Evolutionary conservation across 2,888 invertebrate species (phyloP), one percentile per base, ranked within the genome.

Genomic region (Sisyra terminalis): DNA sequence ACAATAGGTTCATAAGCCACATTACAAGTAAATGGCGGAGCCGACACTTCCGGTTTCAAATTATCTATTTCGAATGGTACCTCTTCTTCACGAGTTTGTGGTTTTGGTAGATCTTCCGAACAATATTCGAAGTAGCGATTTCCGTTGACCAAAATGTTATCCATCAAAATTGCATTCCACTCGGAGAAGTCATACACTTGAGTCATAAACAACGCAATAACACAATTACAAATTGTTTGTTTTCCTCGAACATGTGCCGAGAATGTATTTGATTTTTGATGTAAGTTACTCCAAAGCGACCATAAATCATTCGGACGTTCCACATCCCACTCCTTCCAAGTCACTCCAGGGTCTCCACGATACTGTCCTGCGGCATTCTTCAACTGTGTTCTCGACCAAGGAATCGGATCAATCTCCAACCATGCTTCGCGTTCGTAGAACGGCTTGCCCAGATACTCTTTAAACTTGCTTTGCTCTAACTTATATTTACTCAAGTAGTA

Each of bases 281-380:
- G 76, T 11, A 79, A 52, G 29, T 67, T 68, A 1, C 80, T 78
- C 70, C 76, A 73, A 1, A 83, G 57, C 0, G 81, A 78, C 61
- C 66, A 81, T 1, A 83, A 57, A 46, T 76, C 77, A 2, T 73
- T 70, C 2, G 71, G 68, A 48, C 77, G 75, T 53, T 82, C 80
- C 2, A 79, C 69, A 46, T 78, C 73, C 69, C 73, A 83, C 41
- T 74, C 65, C 51, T 75, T 75, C 76, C 77, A 78, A 55, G 65
- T 51, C 29, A 51, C 50, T 5, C 55, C 53, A 3, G 48, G 46
- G 16, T 46, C 46, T 0, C 54, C 55, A 24, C 59, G 47, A 1
- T 46, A 40, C 36, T 47, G 48, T 4, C 56, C 58, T 11, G 45
- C 47, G 1, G 58, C 53, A 3, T 55, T 50, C 37, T 49, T 49